Conservation (phyloP, 2,113 vertebrate genomes). For the Gavialis gangeticus region DNA sequence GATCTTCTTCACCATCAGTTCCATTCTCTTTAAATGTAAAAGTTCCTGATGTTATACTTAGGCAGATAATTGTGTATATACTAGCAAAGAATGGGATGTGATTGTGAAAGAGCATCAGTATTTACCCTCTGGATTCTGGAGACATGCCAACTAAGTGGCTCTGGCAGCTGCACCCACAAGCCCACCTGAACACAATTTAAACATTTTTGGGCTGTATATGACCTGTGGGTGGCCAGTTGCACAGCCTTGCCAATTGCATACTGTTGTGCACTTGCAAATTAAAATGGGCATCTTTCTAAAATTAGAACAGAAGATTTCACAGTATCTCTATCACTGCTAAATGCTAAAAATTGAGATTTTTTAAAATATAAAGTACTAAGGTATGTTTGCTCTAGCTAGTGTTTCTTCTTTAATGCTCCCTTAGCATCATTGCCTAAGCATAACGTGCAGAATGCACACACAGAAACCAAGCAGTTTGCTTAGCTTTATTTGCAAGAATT, state of each 20-base stretch:
- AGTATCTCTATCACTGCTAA: not conserved
- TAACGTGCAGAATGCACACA: not conserved
- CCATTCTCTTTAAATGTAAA: not conserved
- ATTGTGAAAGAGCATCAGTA: not conserved
- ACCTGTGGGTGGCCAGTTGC: no score
- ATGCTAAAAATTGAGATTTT: not conserved
- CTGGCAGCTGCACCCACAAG: no score
- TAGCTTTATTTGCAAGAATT: not conserved
- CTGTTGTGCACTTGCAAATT: not conserved
- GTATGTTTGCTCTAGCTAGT: not conserved
- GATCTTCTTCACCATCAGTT: not conserved
- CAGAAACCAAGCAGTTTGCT: not conserved
- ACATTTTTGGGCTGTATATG: no score
- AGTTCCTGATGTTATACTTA: not conserved
- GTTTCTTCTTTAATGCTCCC: not conserved
- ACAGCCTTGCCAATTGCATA: no score
- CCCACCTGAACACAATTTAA: no score
- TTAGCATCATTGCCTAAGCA: not conserved
- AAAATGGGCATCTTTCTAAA: not conserved
- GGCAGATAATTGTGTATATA: not conserved
- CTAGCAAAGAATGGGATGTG: not conserved
- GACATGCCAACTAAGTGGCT: no score
- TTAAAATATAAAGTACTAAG: no score
- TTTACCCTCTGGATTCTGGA: no score
- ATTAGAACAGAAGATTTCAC: no score